Evolutionary conservation across 2,797 vertebrate genomes (phyloP), one percentile per base, ranked within the genome.

Genomic region (Sebastolobus alascanus): DNA sequence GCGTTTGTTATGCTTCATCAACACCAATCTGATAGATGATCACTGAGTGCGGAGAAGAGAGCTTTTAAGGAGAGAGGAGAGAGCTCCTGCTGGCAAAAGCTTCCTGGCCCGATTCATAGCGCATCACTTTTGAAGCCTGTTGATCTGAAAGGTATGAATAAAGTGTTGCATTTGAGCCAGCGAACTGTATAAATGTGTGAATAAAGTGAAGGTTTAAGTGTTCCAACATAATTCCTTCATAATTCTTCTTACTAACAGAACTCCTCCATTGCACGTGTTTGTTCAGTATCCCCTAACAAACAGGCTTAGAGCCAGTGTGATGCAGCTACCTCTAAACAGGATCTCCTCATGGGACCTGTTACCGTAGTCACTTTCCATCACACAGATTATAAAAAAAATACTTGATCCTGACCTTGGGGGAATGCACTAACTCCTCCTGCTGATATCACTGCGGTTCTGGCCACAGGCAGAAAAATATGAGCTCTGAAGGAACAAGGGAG

Each of bases 351-450:
- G 91, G 89, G 95, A 90, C 68, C 59, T 60, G 94, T 96, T 95
- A 87, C 95, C 94, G 80, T 95, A 89, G 95, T 87, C 91, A 90
- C 93, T 95, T 95, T 96, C 94, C 95, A 95, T 93, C 90, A 93
- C 94, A 90, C 75, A 77, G 59, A 85, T 78, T 56, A 38, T 81
- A 27, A 66, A 56, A 64, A 46, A 29, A 4, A 37, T 82, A 27
- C 43, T 75, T 73, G 18, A 80, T 89, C 69, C 79, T 84, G 79
- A 86, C 93, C 92, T 80, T 66, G 46, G 87, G 92, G 94, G 87
- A 90, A 87, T 78, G 77, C 52, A 72, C 35, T 77, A 60, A 72
- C 61, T 79, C 80, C 74, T 90, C 74, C 68, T 81, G 79, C 78
- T 85, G 77, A 85, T 88, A 75, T 91, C 81, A 79, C 84, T 75